Evolutionary conservation across 2,888 invertebrate genomes (phyloP).

Genomic region (Ethmia dodecea): DNA sequence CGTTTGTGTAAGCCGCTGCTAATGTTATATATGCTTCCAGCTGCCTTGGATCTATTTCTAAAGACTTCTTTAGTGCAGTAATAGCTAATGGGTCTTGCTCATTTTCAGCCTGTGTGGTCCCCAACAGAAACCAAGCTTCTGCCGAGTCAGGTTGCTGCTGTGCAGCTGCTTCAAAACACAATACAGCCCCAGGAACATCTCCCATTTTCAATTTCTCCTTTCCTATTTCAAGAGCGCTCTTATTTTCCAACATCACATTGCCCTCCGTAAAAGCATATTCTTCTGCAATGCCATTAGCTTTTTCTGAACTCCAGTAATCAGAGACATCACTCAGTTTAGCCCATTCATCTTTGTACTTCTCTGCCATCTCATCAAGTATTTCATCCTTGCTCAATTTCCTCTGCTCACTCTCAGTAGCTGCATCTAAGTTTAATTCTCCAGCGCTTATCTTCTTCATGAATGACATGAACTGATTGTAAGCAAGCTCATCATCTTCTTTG

Average conservation of each 20-base stretch:
- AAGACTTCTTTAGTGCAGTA: constrained; percentile 91
- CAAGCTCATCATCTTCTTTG: constrained; percentile 82
- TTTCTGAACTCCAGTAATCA: constrained; percentile 82
- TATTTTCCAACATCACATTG: constrained; percentile 88
- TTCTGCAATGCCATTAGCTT: constrained; percentile 68
- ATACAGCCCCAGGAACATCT: constrained; percentile 95
- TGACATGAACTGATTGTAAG: constrained; percentile 89
- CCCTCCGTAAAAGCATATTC: constrained; percentile 89
- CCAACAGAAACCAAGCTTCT: constrained; percentile 92
- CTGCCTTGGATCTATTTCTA: constrained; percentile 88
- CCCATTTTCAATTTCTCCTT: constrained; percentile 89
- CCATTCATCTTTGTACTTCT: constrained; percentile 87
- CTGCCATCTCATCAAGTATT: constrained; percentile 70
- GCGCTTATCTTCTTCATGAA: constrained; percentile 88
- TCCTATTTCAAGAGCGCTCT: constrained; percentile 91
- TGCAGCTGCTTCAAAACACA: constrained; percentile 97
- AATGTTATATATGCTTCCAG: constrained; percentile 91
- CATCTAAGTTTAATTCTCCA: constrained; percentile 78
- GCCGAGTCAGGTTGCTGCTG: constrained; percentile 87
- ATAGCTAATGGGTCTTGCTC: constrained; percentile 97
- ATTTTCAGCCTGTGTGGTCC: constrained; percentile 97
- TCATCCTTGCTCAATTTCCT: constrained; percentile 55
- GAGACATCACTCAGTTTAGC: constrained; percentile 82
- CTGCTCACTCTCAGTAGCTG: constrained; percentile 53
- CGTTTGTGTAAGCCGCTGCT: constrained; percentile 97